Evolutionary conservation across 2,113 vertebrate genomes (phyloP).

Genomic region (Balaenoptera acutorostrata): DNA sequence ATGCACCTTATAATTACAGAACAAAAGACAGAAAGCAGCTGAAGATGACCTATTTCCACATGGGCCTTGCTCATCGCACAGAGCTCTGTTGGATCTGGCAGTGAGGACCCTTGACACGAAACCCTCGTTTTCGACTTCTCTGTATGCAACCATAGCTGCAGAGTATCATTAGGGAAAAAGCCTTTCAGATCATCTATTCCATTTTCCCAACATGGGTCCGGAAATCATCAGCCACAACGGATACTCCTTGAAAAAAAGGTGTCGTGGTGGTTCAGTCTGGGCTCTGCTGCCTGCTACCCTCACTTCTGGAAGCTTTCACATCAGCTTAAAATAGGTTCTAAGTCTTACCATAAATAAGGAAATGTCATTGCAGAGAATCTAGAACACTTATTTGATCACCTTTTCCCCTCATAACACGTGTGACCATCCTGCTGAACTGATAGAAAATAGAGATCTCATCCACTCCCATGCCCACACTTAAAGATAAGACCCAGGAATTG

Average conservation of each 20-base stretch:
- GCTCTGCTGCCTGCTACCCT: fast-evolving
- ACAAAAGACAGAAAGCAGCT: background rate
- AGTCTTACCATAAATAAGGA: background rate
- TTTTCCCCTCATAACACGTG: fast-evolving
- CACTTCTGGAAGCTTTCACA: background rate
- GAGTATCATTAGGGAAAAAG: background rate
- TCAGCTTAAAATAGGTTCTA: background rate
- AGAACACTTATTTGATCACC: fast-evolving
- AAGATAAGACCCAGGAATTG: background rate
- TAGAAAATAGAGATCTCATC: background rate
- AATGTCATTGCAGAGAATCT: background rate
- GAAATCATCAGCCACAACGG: background rate
- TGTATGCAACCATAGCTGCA: fast-evolving
- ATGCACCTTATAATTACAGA: background rate
- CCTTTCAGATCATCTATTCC: background rate
- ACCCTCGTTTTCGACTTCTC: background rate
- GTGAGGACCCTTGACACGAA: background rate
- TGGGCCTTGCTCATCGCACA: fast-evolving
- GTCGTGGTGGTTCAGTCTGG: fast-evolving
- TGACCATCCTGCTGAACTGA: too few species aligned
- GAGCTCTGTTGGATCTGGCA: background rate
- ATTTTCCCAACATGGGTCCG: fast-evolving
- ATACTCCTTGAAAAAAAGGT: background rate
- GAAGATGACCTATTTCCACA: background rate
- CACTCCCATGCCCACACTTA: too few species aligned